phyloP scores from a whole-genome alignment of 92 coral and sea anemone genomes.

The Phenganax subtilis region DNA sequence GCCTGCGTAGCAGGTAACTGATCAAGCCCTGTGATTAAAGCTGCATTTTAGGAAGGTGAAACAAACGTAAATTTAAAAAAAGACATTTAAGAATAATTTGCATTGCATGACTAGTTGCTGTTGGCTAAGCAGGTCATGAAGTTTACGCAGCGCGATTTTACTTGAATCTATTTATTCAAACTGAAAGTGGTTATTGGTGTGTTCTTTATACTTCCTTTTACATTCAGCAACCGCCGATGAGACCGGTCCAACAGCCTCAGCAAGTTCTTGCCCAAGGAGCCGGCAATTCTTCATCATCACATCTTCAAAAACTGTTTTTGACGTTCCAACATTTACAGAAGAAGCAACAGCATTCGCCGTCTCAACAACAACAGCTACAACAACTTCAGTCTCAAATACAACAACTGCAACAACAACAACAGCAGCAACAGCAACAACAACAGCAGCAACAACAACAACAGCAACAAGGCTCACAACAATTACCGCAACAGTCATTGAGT shows the following conservation, averaged over 20 bases:
- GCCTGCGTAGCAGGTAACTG: no score
- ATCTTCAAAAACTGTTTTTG: neutral
- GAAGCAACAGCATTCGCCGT: constrained; percentile 7
- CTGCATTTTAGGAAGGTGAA: no score
- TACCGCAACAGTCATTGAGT: neutral
- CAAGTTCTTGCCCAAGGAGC: constrained; percentile 1
- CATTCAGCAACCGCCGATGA: neutral
- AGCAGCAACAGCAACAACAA: constrained; percentile 44
- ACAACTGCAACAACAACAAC: constrained; percentile 51
- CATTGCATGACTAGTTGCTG: no score
- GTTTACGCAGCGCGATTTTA: no score
- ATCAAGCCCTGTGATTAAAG: no score
- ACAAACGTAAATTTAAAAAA: no score
- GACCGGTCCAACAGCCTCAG: constrained; percentile 24
- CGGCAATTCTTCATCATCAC: constrained; percentile 12
- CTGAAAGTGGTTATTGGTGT: no score
- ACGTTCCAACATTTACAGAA: neutral
- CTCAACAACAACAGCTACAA: constrained; percentile 44
- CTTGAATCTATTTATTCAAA: no score
- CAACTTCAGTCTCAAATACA: constrained; percentile 42
- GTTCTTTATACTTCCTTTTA: neutral
- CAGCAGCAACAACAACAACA: constrained; percentile 42
- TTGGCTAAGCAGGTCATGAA: no score
- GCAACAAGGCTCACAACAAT: constrained; percentile 30
- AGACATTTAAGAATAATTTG: no score